Evolutionary conservation across 2,113 vertebrate species (phyloP).

Genomic region (human): GRCh38 chr2:109906001-109906500

Average conservation of each 20-base stretch:
- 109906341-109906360: neutral
- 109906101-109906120: constrained; percentile 29
- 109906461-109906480: neutral
- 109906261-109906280: neutral
- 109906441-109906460: neutral
- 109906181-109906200: neutral
- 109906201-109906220: neutral
- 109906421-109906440: neutral
- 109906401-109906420: neutral
- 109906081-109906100: neutral
- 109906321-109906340: neutral
- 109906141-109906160: neutral
- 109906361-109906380: neutral
- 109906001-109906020: neutral
- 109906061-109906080: constrained; percentile 50
- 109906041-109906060: neutral
- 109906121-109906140: neutral
- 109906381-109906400: neutral
- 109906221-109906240: neutral
- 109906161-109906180: neutral
- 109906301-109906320: neutral
- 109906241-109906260: neutral
- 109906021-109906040: constrained; percentile 60
- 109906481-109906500: neutral
- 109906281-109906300: neutral